Conservation (phyloP, 35 echinoderm and acorn worm genomes). For the Hemicentrotus pulcherrimus region DNA sequence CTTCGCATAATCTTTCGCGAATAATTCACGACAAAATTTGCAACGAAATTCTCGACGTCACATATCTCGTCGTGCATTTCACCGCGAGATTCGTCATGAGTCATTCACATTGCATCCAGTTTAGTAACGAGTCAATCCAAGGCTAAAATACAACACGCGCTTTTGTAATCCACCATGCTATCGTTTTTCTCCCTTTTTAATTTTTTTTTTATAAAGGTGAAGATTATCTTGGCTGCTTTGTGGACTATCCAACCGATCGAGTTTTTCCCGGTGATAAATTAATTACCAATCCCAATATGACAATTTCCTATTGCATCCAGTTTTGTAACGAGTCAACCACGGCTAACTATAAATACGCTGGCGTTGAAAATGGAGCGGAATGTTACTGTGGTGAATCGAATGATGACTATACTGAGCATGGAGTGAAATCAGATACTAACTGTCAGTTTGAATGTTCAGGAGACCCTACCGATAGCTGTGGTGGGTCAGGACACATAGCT, state of each 20-base stretch:
- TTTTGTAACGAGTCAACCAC: background rate
- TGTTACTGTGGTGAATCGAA: background rate
- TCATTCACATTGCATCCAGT: too few species aligned
- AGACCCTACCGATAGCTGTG: background rate
- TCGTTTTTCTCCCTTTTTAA: too few species aligned
- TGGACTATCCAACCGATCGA: background rate
- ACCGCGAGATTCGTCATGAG: too few species aligned
- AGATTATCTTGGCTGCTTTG: background rate
- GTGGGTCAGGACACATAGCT: background rate
- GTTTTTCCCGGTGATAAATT: background rate
- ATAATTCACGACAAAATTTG: too few species aligned
- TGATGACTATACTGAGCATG: background rate
- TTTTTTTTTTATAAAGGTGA: background rate
- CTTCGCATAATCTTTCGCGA: too few species aligned
- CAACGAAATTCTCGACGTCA: too few species aligned
- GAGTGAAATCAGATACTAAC: background rate
- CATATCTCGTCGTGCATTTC: too few species aligned
- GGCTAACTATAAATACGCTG: background rate
- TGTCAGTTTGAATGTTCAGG: background rate
- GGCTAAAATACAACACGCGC: too few species aligned
- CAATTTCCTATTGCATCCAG: background rate
- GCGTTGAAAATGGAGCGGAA: background rate
- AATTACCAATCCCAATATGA: background rate
- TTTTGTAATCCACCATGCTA: too few species aligned
- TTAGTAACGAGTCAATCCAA: too few species aligned